phyloP scores from a whole-genome alignment of 1,140 invertebrate genomes.

The Aphidius gifuensis region DNA sequence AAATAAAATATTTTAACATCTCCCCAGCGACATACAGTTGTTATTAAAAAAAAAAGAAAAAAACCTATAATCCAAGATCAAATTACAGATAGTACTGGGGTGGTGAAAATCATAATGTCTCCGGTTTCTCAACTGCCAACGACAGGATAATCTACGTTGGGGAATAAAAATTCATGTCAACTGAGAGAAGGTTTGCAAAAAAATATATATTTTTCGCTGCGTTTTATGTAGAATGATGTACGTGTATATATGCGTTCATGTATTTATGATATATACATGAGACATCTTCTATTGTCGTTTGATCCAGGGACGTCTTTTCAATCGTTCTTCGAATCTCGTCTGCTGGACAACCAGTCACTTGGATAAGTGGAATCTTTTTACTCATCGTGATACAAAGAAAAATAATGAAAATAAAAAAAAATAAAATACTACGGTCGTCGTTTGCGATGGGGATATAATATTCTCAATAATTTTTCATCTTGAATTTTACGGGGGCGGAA shows the following conservation, averaged over 20 bases:
- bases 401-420: conserved; percentile 1
- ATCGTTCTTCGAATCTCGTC: conserved; percentile 12
- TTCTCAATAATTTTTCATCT: too few species aligned
- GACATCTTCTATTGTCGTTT: too few species aligned
- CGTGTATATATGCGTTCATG: too few species aligned
- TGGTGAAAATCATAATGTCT: conserved; percentile 10
- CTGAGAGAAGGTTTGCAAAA: conserved; percentile 17
- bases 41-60: not conserved
- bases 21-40: too few species aligned
- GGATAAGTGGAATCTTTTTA: conserved; percentile 11
- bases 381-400: not conserved
- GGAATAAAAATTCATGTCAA: conserved; percentile 41
- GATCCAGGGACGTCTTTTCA: conserved; percentile 2
- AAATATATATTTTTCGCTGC: conserved; percentile 4
- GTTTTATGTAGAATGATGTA: too few species aligned
- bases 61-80: not conserved
- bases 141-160: conserved; percentile 36
- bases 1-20: too few species aligned
- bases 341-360: conserved; percentile 7
- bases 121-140: conserved; percentile 27
- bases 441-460: too few species aligned
- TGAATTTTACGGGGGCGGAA: too few species aligned
- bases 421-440: not conserved
- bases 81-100: conserved; percentile 3
- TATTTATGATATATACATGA: too few species aligned